Percentiles rank a stretch among this genome's conserved stretches.
These are phyloP conservation scores for Parnassius mnemosyne DNA, from an alignment of 2,888 invertebrate genomes.

Conservation along the genomic window DNA sequence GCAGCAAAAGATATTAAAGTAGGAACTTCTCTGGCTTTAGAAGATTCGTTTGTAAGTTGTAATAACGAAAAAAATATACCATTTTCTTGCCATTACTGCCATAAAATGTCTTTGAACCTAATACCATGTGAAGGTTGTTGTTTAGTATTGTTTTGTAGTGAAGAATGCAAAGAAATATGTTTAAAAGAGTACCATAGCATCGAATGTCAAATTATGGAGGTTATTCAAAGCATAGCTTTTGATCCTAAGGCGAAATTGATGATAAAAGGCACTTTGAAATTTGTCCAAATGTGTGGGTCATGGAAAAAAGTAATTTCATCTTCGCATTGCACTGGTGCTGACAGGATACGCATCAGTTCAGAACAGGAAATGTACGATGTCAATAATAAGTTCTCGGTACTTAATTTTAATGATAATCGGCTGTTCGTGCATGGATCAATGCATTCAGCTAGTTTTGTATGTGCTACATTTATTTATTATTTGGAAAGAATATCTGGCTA, in stretches of 20 bases:
- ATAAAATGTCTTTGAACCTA: constrained; percentile 29
- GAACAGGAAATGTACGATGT: constrained; percentile 21
- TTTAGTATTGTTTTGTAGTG: constrained; percentile 28
- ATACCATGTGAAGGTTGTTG: constrained; percentile 30
- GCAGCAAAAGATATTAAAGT: constrained; percentile 37
- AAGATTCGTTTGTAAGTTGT: constrained; percentile 34
- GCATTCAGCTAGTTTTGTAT: constrained; percentile 12
- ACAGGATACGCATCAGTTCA: constrained; percentile 5
- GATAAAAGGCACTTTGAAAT: constrained; percentile 13
- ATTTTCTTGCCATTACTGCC: constrained; percentile 34
- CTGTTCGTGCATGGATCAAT: constrained; percentile 16
- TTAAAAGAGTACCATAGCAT: constrained; percentile 29
- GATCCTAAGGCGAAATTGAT: constrained; percentile 11
- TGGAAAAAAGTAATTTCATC: constrained; percentile 14
- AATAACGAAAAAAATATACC: constrained; percentile 14
- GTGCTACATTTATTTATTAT: constrained; percentile 19
- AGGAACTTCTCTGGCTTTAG: constrained; percentile 39
- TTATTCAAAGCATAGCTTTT: not conserved
- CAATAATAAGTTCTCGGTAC: constrained; percentile 18
- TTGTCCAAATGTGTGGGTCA: constrained; percentile 14
- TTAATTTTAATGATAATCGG: constrained; percentile 12
- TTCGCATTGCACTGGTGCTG: constrained; percentile 10
- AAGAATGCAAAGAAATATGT: constrained; percentile 27
- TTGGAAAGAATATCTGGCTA: constrained; percentile 16
- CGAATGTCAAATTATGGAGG: constrained; percentile 30